phyloP scores from a whole-genome alignment of 92 coral and sea anemone species.

The Bergia sp. region DNA sequence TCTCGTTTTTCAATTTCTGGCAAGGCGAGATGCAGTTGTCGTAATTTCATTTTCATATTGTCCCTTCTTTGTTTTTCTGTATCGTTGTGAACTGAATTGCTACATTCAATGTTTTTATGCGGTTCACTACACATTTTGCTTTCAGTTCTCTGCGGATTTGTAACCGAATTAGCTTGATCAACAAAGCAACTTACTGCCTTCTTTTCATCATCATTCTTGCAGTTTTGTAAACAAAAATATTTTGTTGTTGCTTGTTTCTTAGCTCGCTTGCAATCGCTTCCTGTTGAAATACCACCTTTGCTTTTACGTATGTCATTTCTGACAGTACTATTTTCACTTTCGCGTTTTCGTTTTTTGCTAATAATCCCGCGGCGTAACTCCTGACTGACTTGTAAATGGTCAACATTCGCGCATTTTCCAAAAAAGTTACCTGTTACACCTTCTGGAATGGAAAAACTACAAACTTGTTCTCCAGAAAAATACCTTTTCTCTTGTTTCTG shows the following conservation, averaged over 20 bases:
- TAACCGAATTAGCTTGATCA: neutral
- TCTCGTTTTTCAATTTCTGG: conserved; percentile 59
- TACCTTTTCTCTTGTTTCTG: neutral
- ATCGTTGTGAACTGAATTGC: conserved; percentile 54
- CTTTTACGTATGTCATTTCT: neutral
- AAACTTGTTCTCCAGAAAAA: neutral
- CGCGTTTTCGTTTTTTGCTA: neutral
- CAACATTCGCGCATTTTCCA: neutral
- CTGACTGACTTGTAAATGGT: neutral
- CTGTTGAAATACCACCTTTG: neutral
- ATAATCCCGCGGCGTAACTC: neutral
- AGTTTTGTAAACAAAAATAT: neutral
- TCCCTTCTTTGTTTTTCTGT: conserved; percentile 77
- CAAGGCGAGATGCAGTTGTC: conserved; percentile 58
- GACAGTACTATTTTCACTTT: neutral
- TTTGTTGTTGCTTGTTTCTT: neutral
- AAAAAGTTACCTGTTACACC: neutral
- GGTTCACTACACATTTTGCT: neutral
- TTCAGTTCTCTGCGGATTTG: neutral
- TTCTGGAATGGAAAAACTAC: neutral
- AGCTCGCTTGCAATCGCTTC: neutral
- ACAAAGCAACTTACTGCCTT: neutral
- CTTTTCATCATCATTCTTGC: neutral
- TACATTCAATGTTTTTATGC: neutral
- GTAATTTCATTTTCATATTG: conserved; percentile 73